Base-by-base conservation (phyloP, 2,113 vertebrate genomes). In the Eonycteris spelaea region DNA sequence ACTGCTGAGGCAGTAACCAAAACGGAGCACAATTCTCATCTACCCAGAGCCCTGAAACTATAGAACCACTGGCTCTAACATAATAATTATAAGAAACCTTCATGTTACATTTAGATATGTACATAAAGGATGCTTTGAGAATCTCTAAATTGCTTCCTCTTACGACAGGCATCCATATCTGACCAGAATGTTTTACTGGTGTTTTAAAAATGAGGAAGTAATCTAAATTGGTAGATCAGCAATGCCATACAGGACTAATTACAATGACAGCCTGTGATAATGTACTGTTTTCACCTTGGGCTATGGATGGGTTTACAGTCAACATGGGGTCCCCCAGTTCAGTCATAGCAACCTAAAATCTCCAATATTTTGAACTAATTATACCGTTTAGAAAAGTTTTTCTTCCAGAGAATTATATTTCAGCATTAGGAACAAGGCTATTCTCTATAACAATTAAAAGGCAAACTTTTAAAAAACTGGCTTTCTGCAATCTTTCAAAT, bases 241-340 rank as follows among this genome's bases (percentile, higher is more conserved):
- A 63, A 2, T 91, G 85, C 26, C 86, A 28, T 30, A 65, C 38
- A 73, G 24, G 9, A 67, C 22, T 82, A 18, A 95, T 59, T 61
- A 95, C n/a, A 93, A 51, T 77, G 53, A 11, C 77, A 90, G 59
- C 43, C 48, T 84, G 65, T 91, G 43, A 86, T 70, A 96, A 92
- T 28, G 59, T 21, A 77, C 12, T 75, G 33, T 92, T 83, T 86
- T 94, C 53, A 90, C 59, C 65, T 21, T 92, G 19, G 55, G 55
- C 22, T 30, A 90, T 43, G 28, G 38, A 70, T 61, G 43, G 53
- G 43, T 26, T 55, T 83, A 73, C 9, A 70, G 5, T 59, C 28
- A 96, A 13, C 19, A 94, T 35, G 30, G 57, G 28, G 48, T 89
- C 80, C 28, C 61, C 35, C 11, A 45, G 10, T 89, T 55, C 59